These are phyloP conservation scores for Exocentrus adspersus DNA, from an alignment of 2,888 invertebrate genomes.

Conservation along the genomic window DNA sequence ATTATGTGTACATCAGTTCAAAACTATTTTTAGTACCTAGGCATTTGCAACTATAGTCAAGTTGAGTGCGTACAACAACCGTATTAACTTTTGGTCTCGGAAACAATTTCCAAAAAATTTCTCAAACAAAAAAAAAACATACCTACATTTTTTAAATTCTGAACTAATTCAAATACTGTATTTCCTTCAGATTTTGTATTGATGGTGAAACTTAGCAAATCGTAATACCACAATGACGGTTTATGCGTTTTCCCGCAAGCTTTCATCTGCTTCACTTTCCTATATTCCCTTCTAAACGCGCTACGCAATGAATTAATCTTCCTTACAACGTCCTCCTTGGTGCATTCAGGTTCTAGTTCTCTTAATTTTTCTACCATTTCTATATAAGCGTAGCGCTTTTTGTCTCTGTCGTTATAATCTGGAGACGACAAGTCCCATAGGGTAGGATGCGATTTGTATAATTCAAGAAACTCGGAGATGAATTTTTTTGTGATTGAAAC, in stretches of 20 bases:
- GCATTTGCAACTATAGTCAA: too few species aligned
- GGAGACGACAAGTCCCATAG: conserved; percentile 1
- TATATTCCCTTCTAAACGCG: conserved; percentile 14
- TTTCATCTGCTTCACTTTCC: conserved; percentile 1
- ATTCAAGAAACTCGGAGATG: conserved; percentile 5
- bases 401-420: conserved; percentile 9
- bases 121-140: too few species aligned
- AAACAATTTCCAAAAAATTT: too few species aligned
- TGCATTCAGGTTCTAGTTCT: neutral
- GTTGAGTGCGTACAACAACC: too few species aligned
- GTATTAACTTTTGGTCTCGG: too few species aligned
- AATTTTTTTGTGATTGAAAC: conserved; percentile 4
- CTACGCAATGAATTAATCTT: conserved; percentile 14
- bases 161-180: too few species aligned
- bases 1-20: too few species aligned
- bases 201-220: neutral
- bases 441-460: conserved; percentile 10
- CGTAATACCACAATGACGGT: conserved; percentile 13
- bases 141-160: too few species aligned
- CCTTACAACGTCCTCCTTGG: conserved; percentile 4
- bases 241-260: conserved; percentile 1
- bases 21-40: too few species aligned
- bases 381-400: conserved; percentile 1
- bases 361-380: neutral
- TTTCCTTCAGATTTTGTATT: neutral